A percentile compares a stretch with the other conserved stretches of the same genome.
Conservation (phyloP, 92 coral and sea anemone species). For the Phymanthus crucifer region DNA sequence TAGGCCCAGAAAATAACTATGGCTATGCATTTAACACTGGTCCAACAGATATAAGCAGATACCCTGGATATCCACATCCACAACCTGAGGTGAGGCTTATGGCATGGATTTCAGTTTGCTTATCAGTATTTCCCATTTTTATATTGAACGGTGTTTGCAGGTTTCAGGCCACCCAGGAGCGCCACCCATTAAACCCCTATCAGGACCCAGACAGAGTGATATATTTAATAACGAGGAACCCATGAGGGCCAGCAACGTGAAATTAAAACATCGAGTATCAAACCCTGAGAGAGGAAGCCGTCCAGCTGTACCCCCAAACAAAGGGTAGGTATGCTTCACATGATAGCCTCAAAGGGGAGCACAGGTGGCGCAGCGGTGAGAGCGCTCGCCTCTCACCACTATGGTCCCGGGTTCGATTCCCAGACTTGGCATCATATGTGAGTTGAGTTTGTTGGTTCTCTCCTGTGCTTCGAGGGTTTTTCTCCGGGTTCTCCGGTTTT, state of each 20-base stretch:
- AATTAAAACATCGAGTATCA: conserved; percentile 26
- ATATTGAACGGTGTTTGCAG: not conserved
- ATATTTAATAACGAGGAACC: conserved; percentile 6
- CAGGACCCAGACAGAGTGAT: conserved; percentile 30
- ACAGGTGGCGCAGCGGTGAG: too few species aligned
- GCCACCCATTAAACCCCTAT: conserved; percentile 33
- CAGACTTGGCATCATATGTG: too few species aligned
- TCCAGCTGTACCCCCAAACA: conserved; percentile 17
- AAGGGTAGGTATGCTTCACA: conserved; percentile 21
- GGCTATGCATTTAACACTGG: conserved; percentile 82
- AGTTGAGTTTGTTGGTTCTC: too few species aligned
- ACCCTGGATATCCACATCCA: conserved; percentile 16
- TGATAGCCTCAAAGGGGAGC: too few species aligned
- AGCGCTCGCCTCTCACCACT: too few species aligned
- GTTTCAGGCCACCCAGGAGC: conserved; percentile 46
- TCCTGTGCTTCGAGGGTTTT: too few species aligned
- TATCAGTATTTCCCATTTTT: too few species aligned
- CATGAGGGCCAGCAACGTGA: conserved; percentile 10
- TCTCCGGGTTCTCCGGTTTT: too few species aligned
- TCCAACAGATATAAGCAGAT: conserved; percentile 45
- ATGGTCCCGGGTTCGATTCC: too few species aligned
- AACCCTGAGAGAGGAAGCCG: conserved; percentile 25
- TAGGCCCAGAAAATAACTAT: conserved; percentile 75
- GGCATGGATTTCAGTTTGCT: too few species aligned
- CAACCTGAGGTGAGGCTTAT: conserved; percentile 29